A percentile compares a stretch with the other conserved stretches of the same genome.
Evolutionary conservation across 2,113 vertebrate species (phyloP).

Genomic region (Boleophthalmus pectinirostris): DNA sequence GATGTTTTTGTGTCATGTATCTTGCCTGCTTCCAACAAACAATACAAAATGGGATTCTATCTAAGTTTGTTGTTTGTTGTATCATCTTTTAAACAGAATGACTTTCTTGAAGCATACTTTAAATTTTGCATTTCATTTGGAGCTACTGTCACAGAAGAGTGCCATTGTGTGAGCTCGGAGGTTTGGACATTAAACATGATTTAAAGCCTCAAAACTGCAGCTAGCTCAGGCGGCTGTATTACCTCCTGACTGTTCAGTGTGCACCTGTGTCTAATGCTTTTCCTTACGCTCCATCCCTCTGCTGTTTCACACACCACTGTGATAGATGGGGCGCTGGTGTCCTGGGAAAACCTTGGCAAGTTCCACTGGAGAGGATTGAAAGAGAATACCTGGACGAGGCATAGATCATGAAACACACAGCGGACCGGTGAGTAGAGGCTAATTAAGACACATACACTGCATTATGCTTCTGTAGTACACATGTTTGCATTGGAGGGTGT

Average conservation of each 20-base stretch:
- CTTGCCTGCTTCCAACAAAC: not conserved
- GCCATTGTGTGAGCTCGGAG: not conserved
- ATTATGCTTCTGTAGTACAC: slow-evolving; percentile 5
- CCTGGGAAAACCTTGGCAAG: slow-evolving; percentile 24
- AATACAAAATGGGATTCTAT: slow-evolving; percentile 51
- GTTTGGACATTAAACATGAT: not conserved
- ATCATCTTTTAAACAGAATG: slow-evolving; percentile 17
- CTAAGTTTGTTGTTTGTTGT: slow-evolving; percentile 14
- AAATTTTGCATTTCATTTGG: not conserved
- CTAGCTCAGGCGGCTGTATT: not conserved
- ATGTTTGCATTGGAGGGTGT: slow-evolving; percentile 17
- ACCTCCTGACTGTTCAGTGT: not conserved
- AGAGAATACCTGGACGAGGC: not conserved
- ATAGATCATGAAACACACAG: slow-evolving; percentile 18
- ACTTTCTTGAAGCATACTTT: not conserved
- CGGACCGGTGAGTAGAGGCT: slow-evolving; percentile 17
- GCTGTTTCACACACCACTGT: not conserved
- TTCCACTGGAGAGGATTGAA: slow-evolving; percentile 15
- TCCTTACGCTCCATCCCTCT: not conserved
- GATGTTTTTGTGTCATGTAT: not conserved
- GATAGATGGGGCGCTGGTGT: not conserved
- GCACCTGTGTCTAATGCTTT: slow-evolving; percentile 11
- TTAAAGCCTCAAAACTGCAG: slow-evolving; percentile 7
- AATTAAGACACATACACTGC: slow-evolving; percentile 34
- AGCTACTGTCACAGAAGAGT: not conserved